Conservation (phyloP, 1,140 invertebrate genomes). For the Microvelia longipes region DNA sequence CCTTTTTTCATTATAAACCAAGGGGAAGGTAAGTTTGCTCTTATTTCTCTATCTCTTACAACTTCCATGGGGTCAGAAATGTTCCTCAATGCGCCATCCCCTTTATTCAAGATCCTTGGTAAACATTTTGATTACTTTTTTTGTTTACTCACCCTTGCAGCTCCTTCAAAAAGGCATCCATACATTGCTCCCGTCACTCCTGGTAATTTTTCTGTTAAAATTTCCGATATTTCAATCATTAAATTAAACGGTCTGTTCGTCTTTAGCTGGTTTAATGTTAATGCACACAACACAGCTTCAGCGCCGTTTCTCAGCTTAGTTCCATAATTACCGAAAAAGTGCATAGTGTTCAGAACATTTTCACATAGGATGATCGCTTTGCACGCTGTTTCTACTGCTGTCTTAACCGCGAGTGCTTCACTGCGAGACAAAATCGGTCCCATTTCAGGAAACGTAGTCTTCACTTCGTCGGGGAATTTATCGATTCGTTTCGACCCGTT, state of each 20-base stretch:
- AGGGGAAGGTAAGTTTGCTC: too few relatives aligned
- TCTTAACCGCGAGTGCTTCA: neutral
- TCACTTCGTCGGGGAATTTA: neutral
- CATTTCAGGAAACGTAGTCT: neutral
- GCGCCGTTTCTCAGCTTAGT: neutral
- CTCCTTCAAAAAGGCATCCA: conserved; percentile 2
- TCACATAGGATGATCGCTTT: neutral
- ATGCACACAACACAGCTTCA: neutral
- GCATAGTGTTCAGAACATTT: neutral
- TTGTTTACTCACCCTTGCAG: neutral
- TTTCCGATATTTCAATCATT: neutral
- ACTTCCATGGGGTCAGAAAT: too few relatives aligned
- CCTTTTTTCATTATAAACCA: too few relatives aligned
- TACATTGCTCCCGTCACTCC: neutral
- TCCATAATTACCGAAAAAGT: neutral
- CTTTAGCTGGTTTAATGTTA: neutral
- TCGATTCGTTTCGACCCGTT: neutral
- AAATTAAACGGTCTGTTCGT: neutral
- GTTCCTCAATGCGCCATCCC: too few relatives aligned
- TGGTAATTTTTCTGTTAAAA: neutral
- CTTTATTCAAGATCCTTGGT: too few relatives aligned
- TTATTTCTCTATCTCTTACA: too few relatives aligned
- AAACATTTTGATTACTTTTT: too few relatives aligned
- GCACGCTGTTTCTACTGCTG: neutral
- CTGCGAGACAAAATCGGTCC: neutral